Percentiles rank a stretch among this genome's conserved stretches.
These are phyloP conservation scores for Crotalus helleri DNA, from an alignment of 2,113 vertebrate species.

Conservation along the genomic window DNA sequence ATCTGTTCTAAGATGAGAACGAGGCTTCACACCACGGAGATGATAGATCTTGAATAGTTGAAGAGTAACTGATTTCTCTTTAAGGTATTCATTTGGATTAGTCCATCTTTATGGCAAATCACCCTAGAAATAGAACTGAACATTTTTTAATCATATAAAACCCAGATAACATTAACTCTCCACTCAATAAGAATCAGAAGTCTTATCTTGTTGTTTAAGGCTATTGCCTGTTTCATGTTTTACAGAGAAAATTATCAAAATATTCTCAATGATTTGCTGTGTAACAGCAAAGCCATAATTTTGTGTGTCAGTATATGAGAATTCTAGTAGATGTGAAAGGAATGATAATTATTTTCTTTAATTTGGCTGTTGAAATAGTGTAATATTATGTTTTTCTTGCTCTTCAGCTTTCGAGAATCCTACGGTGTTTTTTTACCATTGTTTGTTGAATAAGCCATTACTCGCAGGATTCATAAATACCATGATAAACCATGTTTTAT, in stretches of 20 bases:
- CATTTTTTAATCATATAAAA: conserved; percentile 12
- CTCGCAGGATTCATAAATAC: background rate
- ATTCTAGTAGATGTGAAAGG: conserved; percentile 65
- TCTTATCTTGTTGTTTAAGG: conserved; percentile 49
- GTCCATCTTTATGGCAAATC: conserved; percentile 54
- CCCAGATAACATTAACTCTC: background rate
- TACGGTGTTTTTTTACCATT: background rate
- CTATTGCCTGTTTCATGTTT: conserved; percentile 51
- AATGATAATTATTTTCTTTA: conserved; percentile 68
- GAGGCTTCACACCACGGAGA: conserved; percentile 72
- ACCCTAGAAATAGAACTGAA: conserved; percentile 50
- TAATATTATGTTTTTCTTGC: conserved; percentile 27
- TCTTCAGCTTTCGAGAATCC: background rate
- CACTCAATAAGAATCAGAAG: conserved; percentile 41
- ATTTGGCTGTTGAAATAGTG: conserved; percentile 59
- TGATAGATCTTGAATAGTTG: conserved; percentile 74
- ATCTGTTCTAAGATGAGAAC: conserved; percentile 80
- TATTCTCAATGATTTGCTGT: conserved; percentile 63
- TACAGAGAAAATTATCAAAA: conserved; percentile 63
- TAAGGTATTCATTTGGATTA: conserved; percentile 74
- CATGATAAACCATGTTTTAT: background rate
- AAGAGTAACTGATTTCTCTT: conserved; percentile 68
- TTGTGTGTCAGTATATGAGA: conserved; percentile 74
- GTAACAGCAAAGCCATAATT: conserved; percentile 77
- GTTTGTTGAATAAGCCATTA: background rate